These are phyloP conservation scores for Epinephelus fuscoguttatus DNA, from an alignment of 2,113 vertebrate genomes.

Conservation along the genomic window DNA sequence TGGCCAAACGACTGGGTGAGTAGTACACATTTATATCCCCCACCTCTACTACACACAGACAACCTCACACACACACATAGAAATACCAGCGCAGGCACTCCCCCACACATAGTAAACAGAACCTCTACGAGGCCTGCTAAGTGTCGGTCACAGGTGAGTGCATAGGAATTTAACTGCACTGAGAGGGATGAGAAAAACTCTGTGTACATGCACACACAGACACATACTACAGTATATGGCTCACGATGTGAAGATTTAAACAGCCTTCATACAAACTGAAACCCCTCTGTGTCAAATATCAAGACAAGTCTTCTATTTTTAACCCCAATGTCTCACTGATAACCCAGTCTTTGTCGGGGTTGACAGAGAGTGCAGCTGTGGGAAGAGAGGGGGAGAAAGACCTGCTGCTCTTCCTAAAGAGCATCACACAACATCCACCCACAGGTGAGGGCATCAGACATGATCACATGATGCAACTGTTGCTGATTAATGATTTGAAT, in stretches of 20 bases:
- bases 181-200: slow-evolving; percentile 44
- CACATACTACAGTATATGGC: not conserved
- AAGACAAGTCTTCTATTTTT: slow-evolving; percentile 42
- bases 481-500: slow-evolving; percentile 8
- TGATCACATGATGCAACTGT: not conserved
- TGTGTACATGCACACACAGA: slow-evolving; percentile 16
- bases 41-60: slow-evolving; percentile 22
- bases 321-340: slow-evolving; percentile 20
- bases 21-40: slow-evolving; percentile 48
- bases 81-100: slow-evolving; percentile 49
- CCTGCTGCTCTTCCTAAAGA: slow-evolving; percentile 82
- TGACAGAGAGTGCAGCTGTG: slow-evolving; percentile 79
- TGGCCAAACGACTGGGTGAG: slow-evolving; percentile 84
- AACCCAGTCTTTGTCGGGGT: slow-evolving; percentile 49
- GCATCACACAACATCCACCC: slow-evolving; percentile 80
- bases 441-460: slow-evolving; percentile 69
- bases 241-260: slow-evolving; percentile 21
- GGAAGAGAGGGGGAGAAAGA: slow-evolving; percentile 83
- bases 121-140: slow-evolving; percentile 62
- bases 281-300: not conserved
- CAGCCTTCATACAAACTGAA: slow-evolving; percentile 10
- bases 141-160: slow-evolving; percentile 78
- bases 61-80: slow-evolving; percentile 50
- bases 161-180: slow-evolving; percentile 74
- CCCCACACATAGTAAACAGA: slow-evolving; percentile 68